Percentiles rank a stretch among this genome's conserved stretches.
phyloP scores from a whole-genome alignment of 2,888 invertebrate genomes.

The Melinaea marsaeus region DNA sequence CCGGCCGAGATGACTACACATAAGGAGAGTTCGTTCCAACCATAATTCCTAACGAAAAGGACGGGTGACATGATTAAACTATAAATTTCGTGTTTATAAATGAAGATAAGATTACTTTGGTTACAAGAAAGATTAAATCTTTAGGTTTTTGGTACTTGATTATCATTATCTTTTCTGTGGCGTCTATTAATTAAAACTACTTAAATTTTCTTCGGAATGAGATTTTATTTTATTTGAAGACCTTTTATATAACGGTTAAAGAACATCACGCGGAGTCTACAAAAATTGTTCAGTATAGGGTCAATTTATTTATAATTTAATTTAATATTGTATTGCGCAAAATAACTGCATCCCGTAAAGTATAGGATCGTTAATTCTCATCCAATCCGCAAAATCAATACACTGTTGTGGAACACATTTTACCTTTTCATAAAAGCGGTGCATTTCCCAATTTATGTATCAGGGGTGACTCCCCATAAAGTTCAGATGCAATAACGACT shows the following conservation, averaged over 20 bases:
- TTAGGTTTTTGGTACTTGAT: too few species aligned
- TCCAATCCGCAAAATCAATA: slow-evolving; percentile 66
- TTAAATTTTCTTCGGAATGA: too few species aligned
- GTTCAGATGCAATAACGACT: slow-evolving; percentile 69
- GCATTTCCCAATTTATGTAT: slow-evolving; percentile 71
- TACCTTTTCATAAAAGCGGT: slow-evolving; percentile 64
- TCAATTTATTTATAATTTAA: too few species aligned
- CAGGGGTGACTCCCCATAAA: slow-evolving; percentile 70
- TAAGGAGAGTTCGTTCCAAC: slow-evolving; percentile 1
- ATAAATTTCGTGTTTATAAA: neutral
- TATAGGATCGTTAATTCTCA: slow-evolving; percentile 42
- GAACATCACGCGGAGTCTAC: too few species aligned
- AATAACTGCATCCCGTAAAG: slow-evolving; percentile 3
- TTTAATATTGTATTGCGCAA: neutral
- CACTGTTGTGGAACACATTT: slow-evolving; percentile 56
- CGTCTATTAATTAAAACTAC: too few species aligned
- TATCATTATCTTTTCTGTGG: too few species aligned
- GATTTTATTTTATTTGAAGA: too few species aligned
- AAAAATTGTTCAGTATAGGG: too few species aligned
- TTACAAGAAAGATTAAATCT: too few species aligned
- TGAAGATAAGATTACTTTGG: neutral
- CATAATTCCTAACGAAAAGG: slow-evolving; percentile 10
- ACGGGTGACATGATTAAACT: neutral
- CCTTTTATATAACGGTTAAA: too few species aligned
- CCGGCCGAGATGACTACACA: slow-evolving; percentile 38